Percentiles rank a stretch among this genome's conserved stretches.
phyloP scores from a whole-genome alignment of 2,888 invertebrate species.

The Prenolepis imparis region DNA sequence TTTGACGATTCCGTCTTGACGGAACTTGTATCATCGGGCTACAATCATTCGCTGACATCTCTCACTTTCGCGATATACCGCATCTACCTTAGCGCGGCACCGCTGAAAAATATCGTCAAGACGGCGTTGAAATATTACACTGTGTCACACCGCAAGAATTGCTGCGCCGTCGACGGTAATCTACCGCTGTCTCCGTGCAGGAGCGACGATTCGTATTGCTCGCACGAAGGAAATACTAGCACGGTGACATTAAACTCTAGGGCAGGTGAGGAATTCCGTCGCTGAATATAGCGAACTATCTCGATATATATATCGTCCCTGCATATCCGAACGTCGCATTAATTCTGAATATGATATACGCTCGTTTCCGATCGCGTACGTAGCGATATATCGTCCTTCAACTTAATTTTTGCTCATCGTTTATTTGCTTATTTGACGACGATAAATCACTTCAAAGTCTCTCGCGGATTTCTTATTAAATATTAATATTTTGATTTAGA shows the following conservation, averaged over 20 bases:
- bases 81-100: constrained; percentile 42
- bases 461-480: neutral
- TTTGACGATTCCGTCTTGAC: constrained; percentile 62
- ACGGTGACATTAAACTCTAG: constrained; percentile 67
- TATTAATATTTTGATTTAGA: constrained; percentile 20
- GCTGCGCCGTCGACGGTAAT: constrained; percentile 73
- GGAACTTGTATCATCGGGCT: constrained; percentile 40
- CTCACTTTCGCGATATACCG: constrained; percentile 59
- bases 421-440: neutral
- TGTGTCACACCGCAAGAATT: constrained; percentile 72
- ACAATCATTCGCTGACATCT: constrained; percentile 73
- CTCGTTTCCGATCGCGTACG: constrained; percentile 9
- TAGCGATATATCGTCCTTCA: neutral
- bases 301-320: constrained; percentile 3
- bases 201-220: constrained; percentile 71
- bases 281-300: constrained; percentile 26
- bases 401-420: neutral
- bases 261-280: constrained; percentile 68
- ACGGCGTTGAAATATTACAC: constrained; percentile 76
- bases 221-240: constrained; percentile 63
- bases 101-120: constrained; percentile 75
- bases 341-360: constrained; percentile 35
- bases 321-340: constrained; percentile 19
- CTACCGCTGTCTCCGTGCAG: constrained; percentile 68
- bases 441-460: neutral